Conservation (phyloP, 2,888 invertebrate genomes). For the Plagiodera versicolora region DNA sequence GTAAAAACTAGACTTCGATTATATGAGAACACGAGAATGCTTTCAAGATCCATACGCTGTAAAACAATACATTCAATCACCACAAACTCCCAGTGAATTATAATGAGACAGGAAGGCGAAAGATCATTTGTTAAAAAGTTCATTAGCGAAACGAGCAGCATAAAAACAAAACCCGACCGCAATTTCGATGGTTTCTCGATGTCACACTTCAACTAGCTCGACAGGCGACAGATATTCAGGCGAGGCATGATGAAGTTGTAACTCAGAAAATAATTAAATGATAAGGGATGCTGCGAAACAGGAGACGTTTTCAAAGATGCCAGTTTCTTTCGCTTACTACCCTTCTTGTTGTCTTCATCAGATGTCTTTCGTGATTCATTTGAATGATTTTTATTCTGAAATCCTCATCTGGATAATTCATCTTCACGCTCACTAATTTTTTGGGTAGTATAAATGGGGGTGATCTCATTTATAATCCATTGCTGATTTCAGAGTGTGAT, state of each 20-base stretch:
- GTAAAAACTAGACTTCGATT: too few species aligned
- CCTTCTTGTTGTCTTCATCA: neutral
- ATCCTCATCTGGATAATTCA: too few species aligned
- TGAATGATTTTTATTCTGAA: neutral
- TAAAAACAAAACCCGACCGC: constrained; percentile 14
- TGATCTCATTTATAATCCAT: too few species aligned
- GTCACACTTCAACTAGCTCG: constrained; percentile 15
- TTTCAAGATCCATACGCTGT: neutral
- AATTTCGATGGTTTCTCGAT: constrained; percentile 11
- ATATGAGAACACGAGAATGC: neutral
- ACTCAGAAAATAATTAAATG: constrained; percentile 22
- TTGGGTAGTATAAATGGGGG: neutral
- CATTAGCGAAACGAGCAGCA: constrained; percentile 25
- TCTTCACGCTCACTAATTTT: neutral
- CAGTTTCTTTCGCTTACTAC: neutral
- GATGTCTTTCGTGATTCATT: neutral
- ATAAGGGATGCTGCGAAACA: constrained; percentile 28
- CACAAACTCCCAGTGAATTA: neutral
- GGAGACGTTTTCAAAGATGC: constrained; percentile 7
- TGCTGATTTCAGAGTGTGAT: too few species aligned
- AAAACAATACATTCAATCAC: neutral
- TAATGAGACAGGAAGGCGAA: constrained; percentile 2
- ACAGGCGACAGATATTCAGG: neutral
- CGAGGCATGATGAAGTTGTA: constrained; percentile 15
- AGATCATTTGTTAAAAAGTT: constrained; percentile 25